Evolutionary conservation across 1,140 invertebrate genomes (phyloP).

Genomic region (Drosophila lowei): DNA sequence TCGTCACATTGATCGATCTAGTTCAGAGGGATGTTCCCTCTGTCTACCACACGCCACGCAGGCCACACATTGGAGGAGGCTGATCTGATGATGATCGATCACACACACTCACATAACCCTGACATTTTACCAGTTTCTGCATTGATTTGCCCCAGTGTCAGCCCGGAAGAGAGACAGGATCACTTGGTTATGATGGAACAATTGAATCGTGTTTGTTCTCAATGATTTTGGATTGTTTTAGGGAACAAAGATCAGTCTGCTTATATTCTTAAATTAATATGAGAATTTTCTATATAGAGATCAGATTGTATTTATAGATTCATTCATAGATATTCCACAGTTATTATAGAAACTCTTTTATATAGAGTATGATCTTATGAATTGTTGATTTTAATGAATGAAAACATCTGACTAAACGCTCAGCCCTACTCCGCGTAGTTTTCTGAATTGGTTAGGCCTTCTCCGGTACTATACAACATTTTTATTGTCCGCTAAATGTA

Average conservation of each 20-base stretch:
- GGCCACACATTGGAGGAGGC: neutral
- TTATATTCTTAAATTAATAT: no score
- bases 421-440: no score
- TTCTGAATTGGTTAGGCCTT: no score
- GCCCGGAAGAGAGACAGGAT: neutral
- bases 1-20: constrained; percentile 46
- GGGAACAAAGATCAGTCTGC: neutral
- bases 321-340: no score
- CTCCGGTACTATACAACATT: constrained; percentile 9
- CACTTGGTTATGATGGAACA: neutral
- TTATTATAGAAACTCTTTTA: no score
- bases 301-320: neutral
- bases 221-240: neutral
- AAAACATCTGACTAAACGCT: no score
- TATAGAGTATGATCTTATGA: no score
- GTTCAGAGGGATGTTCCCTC: constrained; percentile 17
- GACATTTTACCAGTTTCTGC: constrained; percentile 34
- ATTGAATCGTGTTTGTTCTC: neutral
- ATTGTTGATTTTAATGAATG: no score
- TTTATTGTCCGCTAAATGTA: constrained; percentile 44
- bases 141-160: constrained; percentile 5
- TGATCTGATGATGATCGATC: constrained; percentile 42
- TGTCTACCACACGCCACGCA: constrained; percentile 38
- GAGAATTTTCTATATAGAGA: no score
- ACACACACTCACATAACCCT: constrained; percentile 16